A percentile compares a stretch with the other conserved stretches of the same genome.
Conservation (phyloP, 1,140 invertebrate species). For the Lamellibrachia luymesi region DNA sequence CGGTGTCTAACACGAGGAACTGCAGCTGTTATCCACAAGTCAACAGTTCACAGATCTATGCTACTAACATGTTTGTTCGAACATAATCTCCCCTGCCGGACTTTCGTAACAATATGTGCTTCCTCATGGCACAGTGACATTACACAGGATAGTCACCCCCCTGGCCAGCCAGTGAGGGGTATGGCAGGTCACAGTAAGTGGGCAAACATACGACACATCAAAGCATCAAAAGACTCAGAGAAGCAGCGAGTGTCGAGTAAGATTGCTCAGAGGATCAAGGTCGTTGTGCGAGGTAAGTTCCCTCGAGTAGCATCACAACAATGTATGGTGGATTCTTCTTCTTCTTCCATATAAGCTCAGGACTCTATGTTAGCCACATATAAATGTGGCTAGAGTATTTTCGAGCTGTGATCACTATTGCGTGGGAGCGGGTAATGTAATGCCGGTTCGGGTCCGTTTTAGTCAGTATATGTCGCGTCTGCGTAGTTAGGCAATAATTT, state of each 20-base stretch:
- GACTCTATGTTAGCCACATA: no score
- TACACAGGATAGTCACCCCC: background rate
- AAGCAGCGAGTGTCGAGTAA: conserved; percentile 57
- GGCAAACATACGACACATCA: conserved; percentile 70
- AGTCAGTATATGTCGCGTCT: no score
- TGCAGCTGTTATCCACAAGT: background rate
- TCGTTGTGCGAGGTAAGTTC: conserved; percentile 9
- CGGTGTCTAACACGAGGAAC: background rate
- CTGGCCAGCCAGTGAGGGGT: background rate
- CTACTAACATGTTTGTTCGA: background rate
- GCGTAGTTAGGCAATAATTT: no score
- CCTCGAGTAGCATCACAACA: background rate
- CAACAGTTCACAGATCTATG: background rate
- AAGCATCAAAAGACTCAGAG: conserved; percentile 64
- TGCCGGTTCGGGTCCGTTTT: no score
- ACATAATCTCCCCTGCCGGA: background rate
- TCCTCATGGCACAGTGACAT: background rate
- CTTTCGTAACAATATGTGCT: background rate
- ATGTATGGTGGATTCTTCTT: background rate
- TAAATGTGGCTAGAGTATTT: no score
- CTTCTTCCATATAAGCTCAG: no score
- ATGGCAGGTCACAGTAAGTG: conserved; percentile 72
- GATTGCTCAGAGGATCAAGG: conserved; percentile 40
- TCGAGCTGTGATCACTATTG: no score
- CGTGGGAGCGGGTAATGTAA: no score